Conservation (phyloP, 1,140 invertebrate species). For the Drosophila pseudoananassae region DNA sequence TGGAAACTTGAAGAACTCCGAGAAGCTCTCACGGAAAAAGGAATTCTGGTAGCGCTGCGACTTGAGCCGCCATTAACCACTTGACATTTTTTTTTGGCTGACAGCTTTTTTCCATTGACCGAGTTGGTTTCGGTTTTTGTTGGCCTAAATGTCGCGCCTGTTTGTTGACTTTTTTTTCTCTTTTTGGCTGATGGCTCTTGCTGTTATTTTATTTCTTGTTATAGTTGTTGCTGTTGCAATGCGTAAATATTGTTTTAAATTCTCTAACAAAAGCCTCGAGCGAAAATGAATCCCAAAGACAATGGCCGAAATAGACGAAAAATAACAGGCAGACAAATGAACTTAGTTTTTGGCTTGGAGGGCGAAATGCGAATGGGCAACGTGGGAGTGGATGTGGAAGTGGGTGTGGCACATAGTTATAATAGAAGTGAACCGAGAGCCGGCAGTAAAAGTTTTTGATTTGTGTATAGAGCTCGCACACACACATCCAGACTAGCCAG, state of each 20-base stretch:
- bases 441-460: slow-evolving; percentile 76
- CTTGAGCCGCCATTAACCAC: slow-evolving; percentile 8
- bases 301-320: slow-evolving; percentile 43
- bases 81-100: slow-evolving; percentile 17
- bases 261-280: slow-evolving; percentile 41
- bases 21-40: neutral
- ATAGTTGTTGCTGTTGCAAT: slow-evolving; percentile 32
- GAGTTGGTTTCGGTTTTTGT: slow-evolving; percentile 18
- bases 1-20: neutral
- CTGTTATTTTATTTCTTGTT: neutral
- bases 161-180: slow-evolving; percentile 27
- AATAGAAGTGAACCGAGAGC: slow-evolving; percentile 27
- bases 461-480: slow-evolving; percentile 62
- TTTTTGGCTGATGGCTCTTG: slow-evolving; percentile 6
- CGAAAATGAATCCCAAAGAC: slow-evolving; percentile 53
- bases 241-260: slow-evolving; percentile 75
- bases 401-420: slow-evolving; percentile 13
- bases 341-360: slow-evolving; percentile 41
- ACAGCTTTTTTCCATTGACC: slow-evolving; percentile 29
- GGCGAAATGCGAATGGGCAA: slow-evolving; percentile 22
- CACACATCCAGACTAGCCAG: slow-evolving; percentile 15
- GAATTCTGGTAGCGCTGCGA: neutral
- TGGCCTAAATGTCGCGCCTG: slow-evolving; percentile 41
- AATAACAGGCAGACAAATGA: slow-evolving; percentile 60
- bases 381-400: slow-evolving; percentile 15